Conservation (phyloP, 2,888 invertebrate genomes). For the Ornithoptera priamus region DNA sequence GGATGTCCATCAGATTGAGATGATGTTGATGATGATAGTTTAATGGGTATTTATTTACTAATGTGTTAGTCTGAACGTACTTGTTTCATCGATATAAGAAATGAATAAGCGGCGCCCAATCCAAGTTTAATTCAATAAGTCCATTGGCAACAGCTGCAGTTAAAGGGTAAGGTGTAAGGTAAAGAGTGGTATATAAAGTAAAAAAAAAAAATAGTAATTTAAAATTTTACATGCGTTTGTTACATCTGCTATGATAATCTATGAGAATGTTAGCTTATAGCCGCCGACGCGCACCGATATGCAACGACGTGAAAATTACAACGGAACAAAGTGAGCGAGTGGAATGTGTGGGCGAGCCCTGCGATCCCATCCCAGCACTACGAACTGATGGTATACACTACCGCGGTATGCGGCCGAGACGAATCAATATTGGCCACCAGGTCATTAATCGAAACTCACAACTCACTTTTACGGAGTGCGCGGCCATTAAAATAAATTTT, state of each 20-base stretch:
- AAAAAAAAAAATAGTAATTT: neutral
- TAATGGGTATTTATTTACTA: too few relatives aligned
- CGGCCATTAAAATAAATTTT: neutral
- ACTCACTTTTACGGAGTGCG: slow-evolving; percentile 9
- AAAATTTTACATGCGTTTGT: neutral
- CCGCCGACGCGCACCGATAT: slow-evolving; percentile 52
- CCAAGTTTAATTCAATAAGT: too few relatives aligned
- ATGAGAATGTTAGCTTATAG: slow-evolving; percentile 52
- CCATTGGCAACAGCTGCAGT: too few relatives aligned
- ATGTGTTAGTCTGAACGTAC: too few relatives aligned
- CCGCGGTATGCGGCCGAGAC: slow-evolving; percentile 15
- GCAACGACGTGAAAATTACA: slow-evolving; percentile 75
- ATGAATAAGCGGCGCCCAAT: too few relatives aligned
- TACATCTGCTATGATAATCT: slow-evolving; percentile 44
- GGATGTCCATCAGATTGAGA: too few relatives aligned
- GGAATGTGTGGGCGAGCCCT: slow-evolving; percentile 47
- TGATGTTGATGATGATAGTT: too few relatives aligned
- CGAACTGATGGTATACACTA: slow-evolving; percentile 43
- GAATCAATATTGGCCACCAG: slow-evolving; percentile 26
- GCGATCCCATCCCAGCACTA: slow-evolving; percentile 55
- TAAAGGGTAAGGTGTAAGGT: too few relatives aligned
- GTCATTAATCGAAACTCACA: slow-evolving; percentile 17
- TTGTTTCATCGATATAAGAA: too few relatives aligned
- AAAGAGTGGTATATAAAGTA: too few relatives aligned
- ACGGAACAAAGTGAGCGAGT: slow-evolving; percentile 51